These are phyloP conservation scores for Plebejus argus DNA, from an alignment of 2,888 invertebrate species.

Conservation along the genomic window DNA sequence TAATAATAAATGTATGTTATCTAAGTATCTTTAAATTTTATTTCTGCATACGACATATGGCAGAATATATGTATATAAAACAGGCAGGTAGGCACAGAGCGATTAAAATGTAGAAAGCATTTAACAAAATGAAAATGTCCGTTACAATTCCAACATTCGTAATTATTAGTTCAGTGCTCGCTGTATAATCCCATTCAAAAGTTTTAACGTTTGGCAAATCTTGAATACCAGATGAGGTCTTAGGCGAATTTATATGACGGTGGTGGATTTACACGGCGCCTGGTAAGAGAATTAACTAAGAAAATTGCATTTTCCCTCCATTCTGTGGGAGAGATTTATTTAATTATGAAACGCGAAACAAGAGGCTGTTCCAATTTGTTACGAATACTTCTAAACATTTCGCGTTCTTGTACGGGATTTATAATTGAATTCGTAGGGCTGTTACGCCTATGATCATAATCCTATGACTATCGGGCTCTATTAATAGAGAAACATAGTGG, in stretches of 20 bases:
- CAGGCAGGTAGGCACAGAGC: background rate
- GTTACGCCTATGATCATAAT: background rate
- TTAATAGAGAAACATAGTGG: background rate
- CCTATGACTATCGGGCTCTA: background rate
- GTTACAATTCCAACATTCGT: constrained; percentile 21
- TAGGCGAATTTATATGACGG: constrained; percentile 31
- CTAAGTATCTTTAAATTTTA: too few species aligned
- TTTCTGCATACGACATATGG: too few species aligned
- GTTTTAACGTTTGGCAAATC: constrained; percentile 30
- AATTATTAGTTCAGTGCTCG: constrained; percentile 23
- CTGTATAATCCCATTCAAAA: constrained; percentile 29
- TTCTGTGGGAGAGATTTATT: constrained; percentile 23
- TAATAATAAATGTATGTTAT: too few species aligned
- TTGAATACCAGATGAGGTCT: constrained; percentile 29
- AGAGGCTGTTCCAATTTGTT: constrained; percentile 1
- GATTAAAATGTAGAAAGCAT: background rate
- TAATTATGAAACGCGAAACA: constrained; percentile 15
- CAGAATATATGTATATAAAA: background rate
- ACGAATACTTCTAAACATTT: constrained; percentile 15
- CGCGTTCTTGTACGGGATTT: background rate
- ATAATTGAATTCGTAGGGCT: background rate
- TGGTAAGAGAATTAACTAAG: constrained; percentile 20
- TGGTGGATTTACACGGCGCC: constrained; percentile 24
- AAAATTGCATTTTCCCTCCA: constrained; percentile 28
- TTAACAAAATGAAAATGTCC: constrained; percentile 19